Percentiles rank a stretch among this genome's conserved stretches.
These are phyloP conservation scores for Leptobrachium leishanense DNA, from an alignment of 2,113 vertebrate genomes.

Conservation along the genomic window DNA sequence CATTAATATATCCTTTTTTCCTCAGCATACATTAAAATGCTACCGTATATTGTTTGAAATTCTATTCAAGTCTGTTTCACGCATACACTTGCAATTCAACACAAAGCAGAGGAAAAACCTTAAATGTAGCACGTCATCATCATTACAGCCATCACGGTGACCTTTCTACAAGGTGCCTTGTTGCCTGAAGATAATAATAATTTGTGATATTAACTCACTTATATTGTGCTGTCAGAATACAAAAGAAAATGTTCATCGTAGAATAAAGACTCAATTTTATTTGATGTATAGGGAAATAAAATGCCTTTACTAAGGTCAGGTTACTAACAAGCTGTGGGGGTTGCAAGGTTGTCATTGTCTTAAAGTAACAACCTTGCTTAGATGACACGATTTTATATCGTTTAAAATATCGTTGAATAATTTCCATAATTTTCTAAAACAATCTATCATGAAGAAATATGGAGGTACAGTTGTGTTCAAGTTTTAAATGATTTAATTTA, in stretches of 20 bases:
- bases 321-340: constrained; percentile 28
- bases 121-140: constrained; percentile 35
- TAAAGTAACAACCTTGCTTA: constrained; percentile 23
- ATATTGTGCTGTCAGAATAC: constrained; percentile 47
- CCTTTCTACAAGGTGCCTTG: constrained; percentile 51
- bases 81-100: constrained; percentile 7
- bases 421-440: background rate
- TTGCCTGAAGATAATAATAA: constrained; percentile 49
- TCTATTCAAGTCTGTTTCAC: background rate
- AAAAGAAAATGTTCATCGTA: constrained; percentile 40
- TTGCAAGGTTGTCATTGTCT: constrained; percentile 31
- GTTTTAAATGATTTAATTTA: no score
- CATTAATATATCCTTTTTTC: constrained; percentile 1
- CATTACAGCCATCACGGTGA: constrained; percentile 36
- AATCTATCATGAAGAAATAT: background rate
- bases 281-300: constrained; percentile 39
- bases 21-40: background rate
- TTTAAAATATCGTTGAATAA: background rate
- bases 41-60: background rate
- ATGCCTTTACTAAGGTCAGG: constrained; percentile 46
- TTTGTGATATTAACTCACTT: constrained; percentile 48
- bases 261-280: constrained; percentile 40
- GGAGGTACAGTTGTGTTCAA: no score
- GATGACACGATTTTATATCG: constrained; percentile 1
- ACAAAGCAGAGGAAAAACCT: constrained; percentile 14